These are phyloP conservation scores for Tragelaphus scriptus DNA, from an alignment of 2,113 vertebrate species.

Conservation along the genomic window DNA sequence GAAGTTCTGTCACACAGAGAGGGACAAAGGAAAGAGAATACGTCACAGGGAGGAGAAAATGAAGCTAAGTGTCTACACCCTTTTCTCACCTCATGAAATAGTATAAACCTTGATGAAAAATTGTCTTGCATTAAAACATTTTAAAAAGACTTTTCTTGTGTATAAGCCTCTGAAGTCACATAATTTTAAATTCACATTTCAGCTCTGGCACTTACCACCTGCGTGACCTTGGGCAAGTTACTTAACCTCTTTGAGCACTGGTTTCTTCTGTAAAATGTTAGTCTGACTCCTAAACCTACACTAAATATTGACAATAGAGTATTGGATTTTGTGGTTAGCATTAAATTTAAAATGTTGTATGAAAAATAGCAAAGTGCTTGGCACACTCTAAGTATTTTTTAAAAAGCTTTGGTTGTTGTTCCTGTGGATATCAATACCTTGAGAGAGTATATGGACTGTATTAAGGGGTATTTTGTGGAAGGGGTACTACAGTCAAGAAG, in stretches of 20 bases:
- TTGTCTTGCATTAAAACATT: background rate
- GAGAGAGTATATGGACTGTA: background rate
- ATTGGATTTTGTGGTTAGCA: slow-evolving; percentile 15
- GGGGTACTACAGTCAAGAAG: background rate
- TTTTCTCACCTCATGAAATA: background rate
- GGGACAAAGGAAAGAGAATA: background rate
- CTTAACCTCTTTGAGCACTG: background rate
- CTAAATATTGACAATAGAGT: background rate
- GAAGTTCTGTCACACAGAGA: background rate
- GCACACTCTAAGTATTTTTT: background rate
- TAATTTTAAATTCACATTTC: background rate
- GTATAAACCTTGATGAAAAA: background rate
- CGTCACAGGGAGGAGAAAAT: background rate
- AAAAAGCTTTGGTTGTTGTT: background rate
- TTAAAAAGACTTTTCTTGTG: background rate
- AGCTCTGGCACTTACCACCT: background rate
- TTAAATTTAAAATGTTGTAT: background rate
- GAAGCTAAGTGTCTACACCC: background rate
- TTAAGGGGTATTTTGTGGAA: background rate
- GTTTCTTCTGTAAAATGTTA: background rate
- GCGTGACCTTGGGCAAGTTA: background rate
- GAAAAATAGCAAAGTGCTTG: background rate
- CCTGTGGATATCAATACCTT: background rate
- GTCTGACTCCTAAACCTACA: background rate
- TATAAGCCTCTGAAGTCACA: background rate